Percentiles rank a stretch among this genome's conserved stretches.
Evolutionary conservation across 2,888 invertebrate genomes (phyloP).

Genomic region (Leucoptera coffeella): DNA sequence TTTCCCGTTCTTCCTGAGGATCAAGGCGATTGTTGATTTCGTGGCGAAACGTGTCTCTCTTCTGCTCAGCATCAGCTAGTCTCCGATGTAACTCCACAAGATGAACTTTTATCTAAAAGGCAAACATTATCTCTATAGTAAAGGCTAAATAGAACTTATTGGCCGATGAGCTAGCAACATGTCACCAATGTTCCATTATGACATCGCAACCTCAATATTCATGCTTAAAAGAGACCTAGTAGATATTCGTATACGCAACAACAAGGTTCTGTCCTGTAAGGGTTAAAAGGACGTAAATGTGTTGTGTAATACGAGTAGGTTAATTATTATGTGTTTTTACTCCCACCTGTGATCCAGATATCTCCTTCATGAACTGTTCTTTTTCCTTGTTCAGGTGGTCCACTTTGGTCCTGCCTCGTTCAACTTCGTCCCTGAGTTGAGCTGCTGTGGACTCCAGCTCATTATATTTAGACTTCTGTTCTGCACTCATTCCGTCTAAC

Average conservation of each 20-base stretch:
- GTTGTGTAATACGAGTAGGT: no score
- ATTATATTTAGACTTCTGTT: slow-evolving; percentile 50
- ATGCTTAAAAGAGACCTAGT: background rate
- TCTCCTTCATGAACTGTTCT: slow-evolving; percentile 61
- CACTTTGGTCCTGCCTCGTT: slow-evolving; percentile 54
- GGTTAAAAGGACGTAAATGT: no score
- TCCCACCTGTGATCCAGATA: slow-evolving; percentile 53
- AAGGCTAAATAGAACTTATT: no score
- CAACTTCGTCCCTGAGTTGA: slow-evolving; percentile 44
- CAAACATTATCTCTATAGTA: no score
- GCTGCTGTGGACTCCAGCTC: slow-evolving; percentile 39
- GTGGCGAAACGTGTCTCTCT: slow-evolving; percentile 57
- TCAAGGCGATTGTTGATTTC: slow-evolving; percentile 65
- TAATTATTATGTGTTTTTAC: no score
- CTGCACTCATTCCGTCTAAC: slow-evolving; percentile 57
- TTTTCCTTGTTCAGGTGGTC: slow-evolving; percentile 61
- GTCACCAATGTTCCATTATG: no score
- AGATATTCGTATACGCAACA: no score
- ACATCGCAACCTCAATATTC: no score
- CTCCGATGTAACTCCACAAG: slow-evolving; percentile 31
- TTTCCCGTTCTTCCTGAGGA: slow-evolving; percentile 73
- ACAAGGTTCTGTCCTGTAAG: no score
- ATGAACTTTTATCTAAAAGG: slow-evolving; percentile 33
- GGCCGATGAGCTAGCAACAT: no score
- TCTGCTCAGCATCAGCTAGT: slow-evolving; percentile 29